Evolutionary conservation across 2,113 vertebrate genomes (phyloP).

Genomic region (Tragelaphus imberbis): DNA sequence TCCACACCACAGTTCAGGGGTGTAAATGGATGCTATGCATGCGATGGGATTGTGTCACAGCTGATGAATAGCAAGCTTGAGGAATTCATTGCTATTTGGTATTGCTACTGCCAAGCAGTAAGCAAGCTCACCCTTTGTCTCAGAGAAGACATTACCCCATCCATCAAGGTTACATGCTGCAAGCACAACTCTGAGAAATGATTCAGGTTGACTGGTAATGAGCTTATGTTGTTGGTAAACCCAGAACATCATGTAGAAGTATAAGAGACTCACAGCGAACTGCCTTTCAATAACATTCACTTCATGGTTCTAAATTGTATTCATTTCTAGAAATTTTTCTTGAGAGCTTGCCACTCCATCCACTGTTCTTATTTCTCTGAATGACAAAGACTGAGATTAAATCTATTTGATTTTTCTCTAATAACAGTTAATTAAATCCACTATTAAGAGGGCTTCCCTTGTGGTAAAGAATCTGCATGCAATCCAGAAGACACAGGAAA

Average conservation of each 20-base stretch:
- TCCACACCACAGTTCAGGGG: too few species aligned
- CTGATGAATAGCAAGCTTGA: not conserved
- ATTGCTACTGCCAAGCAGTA: not conserved
- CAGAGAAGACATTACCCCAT: not conserved
- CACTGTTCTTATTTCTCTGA: not conserved
- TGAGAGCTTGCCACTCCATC: not conserved
- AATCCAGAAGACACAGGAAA: too few species aligned
- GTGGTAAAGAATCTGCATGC: too few species aligned
- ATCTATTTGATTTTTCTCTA: not conserved
- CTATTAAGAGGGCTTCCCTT: too few species aligned
- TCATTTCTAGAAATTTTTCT: not conserved
- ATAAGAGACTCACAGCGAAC: fast-evolving
- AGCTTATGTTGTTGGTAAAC: not conserved
- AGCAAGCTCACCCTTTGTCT: not conserved
- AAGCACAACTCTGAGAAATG: not conserved
- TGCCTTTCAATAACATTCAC: not conserved
- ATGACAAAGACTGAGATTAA: not conserved
- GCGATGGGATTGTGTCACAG: not conserved
- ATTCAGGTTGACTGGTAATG: not conserved
- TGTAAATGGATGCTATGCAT: fast-evolving
- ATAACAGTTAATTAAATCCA: not conserved
- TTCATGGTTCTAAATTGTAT: not conserved
- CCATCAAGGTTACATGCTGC: not conserved
- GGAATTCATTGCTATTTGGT: not conserved
- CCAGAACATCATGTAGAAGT: not conserved